phyloP scores from a whole-genome alignment of 1,140 invertebrate genomes.

The Aphaenogaster floridana region DNA sequence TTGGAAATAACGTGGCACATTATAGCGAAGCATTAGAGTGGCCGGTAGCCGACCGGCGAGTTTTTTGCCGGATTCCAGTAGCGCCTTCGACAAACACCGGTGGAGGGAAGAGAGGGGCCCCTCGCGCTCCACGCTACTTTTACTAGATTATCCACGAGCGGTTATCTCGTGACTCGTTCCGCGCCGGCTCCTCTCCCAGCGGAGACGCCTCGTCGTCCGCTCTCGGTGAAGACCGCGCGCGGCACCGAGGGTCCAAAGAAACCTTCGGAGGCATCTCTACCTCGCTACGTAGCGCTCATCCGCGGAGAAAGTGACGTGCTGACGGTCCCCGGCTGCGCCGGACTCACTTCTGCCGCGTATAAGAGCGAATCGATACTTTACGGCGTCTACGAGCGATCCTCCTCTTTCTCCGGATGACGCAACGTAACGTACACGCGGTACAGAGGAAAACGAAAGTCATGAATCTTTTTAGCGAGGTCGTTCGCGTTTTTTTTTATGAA shows the following conservation, averaged over 20 bases:
- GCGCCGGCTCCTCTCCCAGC: constrained; percentile 72
- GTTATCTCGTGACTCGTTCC: constrained; percentile 78
- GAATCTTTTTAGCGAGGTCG: neutral
- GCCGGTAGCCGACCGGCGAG: constrained; percentile 83
- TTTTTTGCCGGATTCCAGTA: constrained; percentile 86
- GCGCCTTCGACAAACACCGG: constrained; percentile 84
- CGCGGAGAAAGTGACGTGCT: constrained; percentile 74
- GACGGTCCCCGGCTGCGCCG: constrained; percentile 18
- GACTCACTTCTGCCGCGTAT: constrained; percentile 41
- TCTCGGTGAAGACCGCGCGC: constrained; percentile 21
- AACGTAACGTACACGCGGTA: neutral
- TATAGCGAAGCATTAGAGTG: constrained; percentile 84
- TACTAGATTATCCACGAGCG: constrained; percentile 82
- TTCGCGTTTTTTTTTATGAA: neutral
- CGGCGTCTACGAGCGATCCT: constrained; percentile 6
- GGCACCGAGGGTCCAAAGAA: constrained; percentile 59
- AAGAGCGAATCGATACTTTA: constrained; percentile 54
- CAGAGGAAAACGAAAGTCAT: constrained; percentile 13
- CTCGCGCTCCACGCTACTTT: constrained; percentile 77
- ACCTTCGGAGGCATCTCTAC: constrained; percentile 61
- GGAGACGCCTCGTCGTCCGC: constrained; percentile 17
- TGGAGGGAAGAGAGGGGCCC: constrained; percentile 72
- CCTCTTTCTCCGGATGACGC: neutral
- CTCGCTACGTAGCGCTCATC: constrained; percentile 31
- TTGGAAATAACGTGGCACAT: constrained; percentile 83